phyloP scores from a whole-genome alignment of 2,888 invertebrate genomes.

The Macaria notata region DNA sequence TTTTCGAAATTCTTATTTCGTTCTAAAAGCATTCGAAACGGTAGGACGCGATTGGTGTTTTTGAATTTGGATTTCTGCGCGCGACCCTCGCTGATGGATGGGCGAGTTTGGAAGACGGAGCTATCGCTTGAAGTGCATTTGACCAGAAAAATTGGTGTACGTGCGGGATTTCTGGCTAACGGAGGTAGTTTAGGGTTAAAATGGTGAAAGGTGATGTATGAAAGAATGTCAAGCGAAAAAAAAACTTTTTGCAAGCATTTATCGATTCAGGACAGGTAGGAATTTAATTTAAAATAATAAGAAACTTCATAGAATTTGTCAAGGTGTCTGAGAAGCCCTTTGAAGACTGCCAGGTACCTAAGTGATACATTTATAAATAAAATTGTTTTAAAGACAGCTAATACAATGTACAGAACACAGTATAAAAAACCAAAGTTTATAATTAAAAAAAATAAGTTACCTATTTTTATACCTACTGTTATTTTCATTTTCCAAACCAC shows the following conservation, averaged over 20 bases:
- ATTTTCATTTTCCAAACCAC: neutral
- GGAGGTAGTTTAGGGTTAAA: conserved; percentile 37
- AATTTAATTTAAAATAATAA: no score
- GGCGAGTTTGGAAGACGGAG: conserved; percentile 47
- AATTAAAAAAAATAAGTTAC: no score
- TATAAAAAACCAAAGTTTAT: no score
- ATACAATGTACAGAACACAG: no score
- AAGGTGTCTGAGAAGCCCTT: no score
- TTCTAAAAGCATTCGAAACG: conserved; percentile 43
- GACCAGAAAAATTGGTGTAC: conserved; percentile 74
- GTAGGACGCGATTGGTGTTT: conserved; percentile 67
- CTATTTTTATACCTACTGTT: no score
- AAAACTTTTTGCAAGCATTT: no score
- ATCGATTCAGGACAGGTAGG: no score
- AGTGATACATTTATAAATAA: no score
- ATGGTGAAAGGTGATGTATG: neutral
- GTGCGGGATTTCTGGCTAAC: conserved; percentile 50
- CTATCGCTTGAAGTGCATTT: conserved; percentile 57
- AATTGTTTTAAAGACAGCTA: no score
- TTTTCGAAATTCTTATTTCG: conserved; percentile 48
- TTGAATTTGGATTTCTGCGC: conserved; percentile 73
- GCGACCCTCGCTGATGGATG: conserved; percentile 74
- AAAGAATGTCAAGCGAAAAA: neutral
- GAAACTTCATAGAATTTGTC: no score
- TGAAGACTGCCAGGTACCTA: no score